Evolutionary conservation across 2,888 invertebrate genomes (phyloP).

Genomic region (Pristionchus exspectatus): DNA sequence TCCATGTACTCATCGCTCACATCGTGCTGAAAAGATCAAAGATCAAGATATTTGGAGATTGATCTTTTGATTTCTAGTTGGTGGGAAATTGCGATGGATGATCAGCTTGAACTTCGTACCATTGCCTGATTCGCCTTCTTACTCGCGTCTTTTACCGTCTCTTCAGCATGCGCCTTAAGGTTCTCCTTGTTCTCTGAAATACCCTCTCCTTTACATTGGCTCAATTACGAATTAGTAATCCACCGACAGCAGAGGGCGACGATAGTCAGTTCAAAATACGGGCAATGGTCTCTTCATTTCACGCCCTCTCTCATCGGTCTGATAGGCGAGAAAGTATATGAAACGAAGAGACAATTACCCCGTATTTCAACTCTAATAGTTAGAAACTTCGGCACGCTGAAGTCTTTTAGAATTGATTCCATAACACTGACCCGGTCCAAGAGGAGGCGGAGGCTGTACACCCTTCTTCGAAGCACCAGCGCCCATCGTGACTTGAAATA

Average conservation of each 20-base stretch:
- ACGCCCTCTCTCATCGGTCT: too few relatives aligned
- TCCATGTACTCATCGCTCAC: slow-evolving; percentile 21
- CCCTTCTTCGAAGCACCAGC: slow-evolving; percentile 10
- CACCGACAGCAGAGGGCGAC: too few relatives aligned
- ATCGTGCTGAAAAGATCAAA: background rate
- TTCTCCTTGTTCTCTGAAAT: slow-evolving; percentile 24
- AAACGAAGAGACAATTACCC: too few relatives aligned
- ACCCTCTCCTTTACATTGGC: too few relatives aligned
- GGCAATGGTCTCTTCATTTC: too few relatives aligned
- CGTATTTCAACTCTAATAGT: too few relatives aligned
- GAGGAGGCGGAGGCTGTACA: background rate
- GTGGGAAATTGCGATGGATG: background rate
- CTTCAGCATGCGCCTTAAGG: background rate
- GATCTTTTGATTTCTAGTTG: background rate
- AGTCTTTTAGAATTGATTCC: background rate
- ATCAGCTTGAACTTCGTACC: background rate
- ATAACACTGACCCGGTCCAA: background rate
- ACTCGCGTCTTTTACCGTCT: background rate
- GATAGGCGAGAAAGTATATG: too few relatives aligned
- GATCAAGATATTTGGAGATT: background rate
- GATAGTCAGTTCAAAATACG: too few relatives aligned
- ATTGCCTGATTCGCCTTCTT: slow-evolving; percentile 21
- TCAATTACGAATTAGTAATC: too few relatives aligned
- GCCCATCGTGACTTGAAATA: background rate
- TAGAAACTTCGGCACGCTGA: too few relatives aligned